Base-by-base conservation (phyloP, 2,113 vertebrate species). In the Chamaetylas fuelleborni region DNA sequence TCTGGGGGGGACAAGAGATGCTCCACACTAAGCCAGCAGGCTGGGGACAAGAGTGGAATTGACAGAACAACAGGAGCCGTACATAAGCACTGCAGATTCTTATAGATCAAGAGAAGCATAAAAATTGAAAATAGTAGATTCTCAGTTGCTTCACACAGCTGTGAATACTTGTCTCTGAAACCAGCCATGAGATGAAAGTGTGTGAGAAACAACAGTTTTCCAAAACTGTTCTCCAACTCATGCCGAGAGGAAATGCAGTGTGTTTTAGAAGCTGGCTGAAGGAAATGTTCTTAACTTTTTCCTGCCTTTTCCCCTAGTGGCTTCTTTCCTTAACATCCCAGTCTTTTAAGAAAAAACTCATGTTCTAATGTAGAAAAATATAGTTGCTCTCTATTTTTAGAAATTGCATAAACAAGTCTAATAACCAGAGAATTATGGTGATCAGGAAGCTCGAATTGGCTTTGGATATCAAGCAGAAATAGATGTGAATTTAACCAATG, bases 251-350 rank as follows among this genome's bases (percentile, higher is more conserved):
- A 95, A 92, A 91, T 42, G 40, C 90, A 50, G 67, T 91, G 72
- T 92, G 80, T 92, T 91, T 91, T 71, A 94, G 88, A 90, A 95
- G 43, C 91, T 96, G 94, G 88, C 93, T 88, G 93, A 93, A 94
- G 80, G 92, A 95, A 94, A 96, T 92, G 91, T 95, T 92, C 92
- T 86, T 29, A 77, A 62, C 67, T 65, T 93, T 91, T 86, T 92
- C 88, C 80, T 96, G 93, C 31, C 69, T 96, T 95, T 93, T 93
- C 61, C 93, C 93, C 56, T 53, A 79, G 90, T 92, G 91, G 72
- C 25, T 96, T 90, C 65, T 95, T 95, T 86, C 87, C 87, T 94
- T 95, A 94, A 88, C 34, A 36, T 94, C 93, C 58, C 43, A 64
- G 33, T 82, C 72, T 94, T 94, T 94, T 45, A 93, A 84, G 76